phyloP scores from a whole-genome alignment of 2,797 vertebrate genomes.

The Taeniopygia guttata region DNA sequence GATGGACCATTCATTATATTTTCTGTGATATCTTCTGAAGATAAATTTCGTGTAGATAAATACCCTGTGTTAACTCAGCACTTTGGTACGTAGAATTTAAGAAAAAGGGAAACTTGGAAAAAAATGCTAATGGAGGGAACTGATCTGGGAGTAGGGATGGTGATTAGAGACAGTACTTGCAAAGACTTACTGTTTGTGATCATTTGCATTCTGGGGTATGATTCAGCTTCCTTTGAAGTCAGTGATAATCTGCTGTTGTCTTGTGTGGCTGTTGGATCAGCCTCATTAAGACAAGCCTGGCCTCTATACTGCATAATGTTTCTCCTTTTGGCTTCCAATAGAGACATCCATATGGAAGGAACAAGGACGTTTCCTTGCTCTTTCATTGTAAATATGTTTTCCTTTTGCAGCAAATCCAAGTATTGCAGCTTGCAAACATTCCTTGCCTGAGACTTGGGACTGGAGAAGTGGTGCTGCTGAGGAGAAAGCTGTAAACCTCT shows the following conservation, averaged over 20 bases:
- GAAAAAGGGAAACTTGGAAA: not conserved
- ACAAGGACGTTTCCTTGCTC: not conserved
- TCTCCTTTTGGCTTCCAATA: not conserved
- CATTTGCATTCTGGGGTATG: not conserved
- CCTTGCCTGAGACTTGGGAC: not conserved
- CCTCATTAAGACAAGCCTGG: not conserved
- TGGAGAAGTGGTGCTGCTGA: not conserved
- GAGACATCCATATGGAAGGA: not conserved
- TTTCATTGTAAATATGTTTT: not conserved
- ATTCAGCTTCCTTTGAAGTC: constrained; percentile 34
- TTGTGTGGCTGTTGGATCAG: not conserved
- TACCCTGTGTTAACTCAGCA: not conserved
- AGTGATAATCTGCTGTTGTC: not conserved
- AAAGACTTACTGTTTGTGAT: not conserved
- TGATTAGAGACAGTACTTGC: not conserved
- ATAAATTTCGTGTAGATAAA: not conserved
- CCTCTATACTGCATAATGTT: not conserved
- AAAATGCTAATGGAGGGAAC: not conserved
- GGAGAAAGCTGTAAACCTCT: not conserved
- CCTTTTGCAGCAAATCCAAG: not conserved
- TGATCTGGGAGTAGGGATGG: not conserved
- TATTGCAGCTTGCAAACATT: not conserved
- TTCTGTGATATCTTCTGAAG: constrained; percentile 15
- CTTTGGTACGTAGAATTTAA: not conserved
- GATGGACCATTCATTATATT: not conserved